A percentile compares a stretch with the other conserved stretches of the same genome.
Conservation (phyloP, 2,888 invertebrate genomes). For the Scrobipalpa atriplicella region DNA sequence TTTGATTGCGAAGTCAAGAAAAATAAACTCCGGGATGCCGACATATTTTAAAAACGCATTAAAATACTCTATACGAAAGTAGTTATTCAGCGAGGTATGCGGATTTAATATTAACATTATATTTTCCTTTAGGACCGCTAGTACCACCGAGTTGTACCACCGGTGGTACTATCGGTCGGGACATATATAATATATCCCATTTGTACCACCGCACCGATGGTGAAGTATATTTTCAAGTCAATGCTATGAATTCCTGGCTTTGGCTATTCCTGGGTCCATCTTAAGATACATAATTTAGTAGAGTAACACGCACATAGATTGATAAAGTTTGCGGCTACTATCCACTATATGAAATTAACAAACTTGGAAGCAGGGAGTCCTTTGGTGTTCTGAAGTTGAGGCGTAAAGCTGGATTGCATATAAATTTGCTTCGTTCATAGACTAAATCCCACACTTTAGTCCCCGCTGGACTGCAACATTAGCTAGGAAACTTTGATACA, state of each 20-base stretch:
- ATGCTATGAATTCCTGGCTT: background rate
- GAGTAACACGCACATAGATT: conserved; percentile 62
- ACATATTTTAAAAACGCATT: conserved; percentile 23
- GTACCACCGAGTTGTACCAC: too few species aligned
- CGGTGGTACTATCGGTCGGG: too few species aligned
- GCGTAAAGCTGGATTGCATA: conserved; percentile 55
- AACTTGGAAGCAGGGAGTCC: conserved; percentile 61
- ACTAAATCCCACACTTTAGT: conserved; percentile 33
- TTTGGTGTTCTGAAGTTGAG: conserved; percentile 54
- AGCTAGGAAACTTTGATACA: conserved; percentile 6
- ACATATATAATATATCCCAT: too few species aligned
- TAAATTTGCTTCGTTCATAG: conserved; percentile 52
- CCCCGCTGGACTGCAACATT: conserved; percentile 25
- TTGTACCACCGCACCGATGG: too few species aligned
- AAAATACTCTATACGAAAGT: background rate
- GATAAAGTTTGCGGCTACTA: conserved; percentile 69
- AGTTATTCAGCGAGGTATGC: background rate
- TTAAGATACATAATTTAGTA: conserved; percentile 33
- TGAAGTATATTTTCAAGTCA: background rate
- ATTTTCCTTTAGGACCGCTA: too few species aligned
- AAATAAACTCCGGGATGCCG: conserved; percentile 41
- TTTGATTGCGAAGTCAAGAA: conserved; percentile 47
- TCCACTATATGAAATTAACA: conserved; percentile 73
- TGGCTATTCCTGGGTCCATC: background rate
- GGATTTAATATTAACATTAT: background rate